Evolutionary conservation across 1,140 invertebrate species (phyloP).

Genomic region (Cydia pomonella): DNA sequence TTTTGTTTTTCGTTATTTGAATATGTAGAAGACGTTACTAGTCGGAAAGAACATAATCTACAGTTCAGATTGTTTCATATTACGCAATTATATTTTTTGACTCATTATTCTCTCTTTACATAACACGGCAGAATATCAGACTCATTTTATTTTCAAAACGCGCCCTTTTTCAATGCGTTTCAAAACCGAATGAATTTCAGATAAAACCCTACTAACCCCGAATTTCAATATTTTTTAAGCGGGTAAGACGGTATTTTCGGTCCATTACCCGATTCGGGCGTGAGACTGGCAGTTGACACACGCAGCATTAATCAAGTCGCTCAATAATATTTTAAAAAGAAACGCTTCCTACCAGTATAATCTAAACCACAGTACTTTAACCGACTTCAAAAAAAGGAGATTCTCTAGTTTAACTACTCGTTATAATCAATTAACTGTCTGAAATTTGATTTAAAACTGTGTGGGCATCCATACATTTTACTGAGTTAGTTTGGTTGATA

Average conservation of each 20-base stretch:
- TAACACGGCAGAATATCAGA: not conserved
- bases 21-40: no score
- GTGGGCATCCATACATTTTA: no score
- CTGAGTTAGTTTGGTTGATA: no score
- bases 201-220: not conserved
- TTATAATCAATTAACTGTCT: no score
- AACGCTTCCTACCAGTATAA: not conserved
- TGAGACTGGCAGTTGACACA: slow-evolving; percentile 27
- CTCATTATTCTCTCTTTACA: no score
- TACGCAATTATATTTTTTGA: no score
- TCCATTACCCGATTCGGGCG: slow-evolving; percentile 26
- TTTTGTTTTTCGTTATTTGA: no score
- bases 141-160: not conserved
- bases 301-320: slow-evolving; percentile 25
- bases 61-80: no score
- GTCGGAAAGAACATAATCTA: no score
- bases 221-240: slow-evolving; percentile 13
- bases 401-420: no score
- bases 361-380: not conserved
- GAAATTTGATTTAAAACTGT: no score
- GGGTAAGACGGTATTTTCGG: slow-evolving; percentile 2
- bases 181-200: not conserved
- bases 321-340: slow-evolving; percentile 17
- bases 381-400: no score
- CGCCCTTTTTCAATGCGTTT: not conserved